A percentile compares a stretch with the other conserved stretches of the same genome.
Conservation (phyloP, 2,113 vertebrate species). For the Sebastes schlegelii region DNA sequence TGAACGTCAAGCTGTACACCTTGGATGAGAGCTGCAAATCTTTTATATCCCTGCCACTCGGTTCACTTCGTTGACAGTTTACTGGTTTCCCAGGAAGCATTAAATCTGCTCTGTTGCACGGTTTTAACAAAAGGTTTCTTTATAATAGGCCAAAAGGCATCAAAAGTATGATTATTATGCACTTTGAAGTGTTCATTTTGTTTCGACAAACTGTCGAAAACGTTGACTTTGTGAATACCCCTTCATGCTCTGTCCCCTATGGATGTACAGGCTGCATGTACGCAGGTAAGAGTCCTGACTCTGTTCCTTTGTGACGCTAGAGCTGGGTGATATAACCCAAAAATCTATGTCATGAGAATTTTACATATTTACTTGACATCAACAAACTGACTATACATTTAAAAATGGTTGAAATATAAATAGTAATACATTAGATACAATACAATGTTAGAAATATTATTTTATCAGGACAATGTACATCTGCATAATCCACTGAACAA, state of each 20-base stretch:
- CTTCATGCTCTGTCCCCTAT: conserved; percentile 2
- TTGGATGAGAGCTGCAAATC: background rate
- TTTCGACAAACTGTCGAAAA: conserved; percentile 8
- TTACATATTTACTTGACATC: background rate
- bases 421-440: background rate
- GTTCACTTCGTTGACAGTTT: background rate
- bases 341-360: background rate
- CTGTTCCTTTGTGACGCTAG: background rate
- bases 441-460: background rate
- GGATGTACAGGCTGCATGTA: background rate
- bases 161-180: background rate
- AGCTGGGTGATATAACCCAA: background rate
- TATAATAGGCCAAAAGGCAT: background rate
- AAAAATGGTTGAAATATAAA: background rate
- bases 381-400: background rate
- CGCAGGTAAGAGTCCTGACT: conserved; percentile 10
- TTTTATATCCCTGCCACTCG: background rate
- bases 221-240: conserved; percentile 3
- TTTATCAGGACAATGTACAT: no score
- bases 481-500: background rate
- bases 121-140: background rate
- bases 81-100: conserved; percentile 3
- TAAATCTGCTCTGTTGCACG: background rate
- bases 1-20: background rate
- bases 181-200: background rate